phyloP scores from a whole-genome alignment of 2,113 vertebrate genomes.

The Antechinus flavipes region DNA sequence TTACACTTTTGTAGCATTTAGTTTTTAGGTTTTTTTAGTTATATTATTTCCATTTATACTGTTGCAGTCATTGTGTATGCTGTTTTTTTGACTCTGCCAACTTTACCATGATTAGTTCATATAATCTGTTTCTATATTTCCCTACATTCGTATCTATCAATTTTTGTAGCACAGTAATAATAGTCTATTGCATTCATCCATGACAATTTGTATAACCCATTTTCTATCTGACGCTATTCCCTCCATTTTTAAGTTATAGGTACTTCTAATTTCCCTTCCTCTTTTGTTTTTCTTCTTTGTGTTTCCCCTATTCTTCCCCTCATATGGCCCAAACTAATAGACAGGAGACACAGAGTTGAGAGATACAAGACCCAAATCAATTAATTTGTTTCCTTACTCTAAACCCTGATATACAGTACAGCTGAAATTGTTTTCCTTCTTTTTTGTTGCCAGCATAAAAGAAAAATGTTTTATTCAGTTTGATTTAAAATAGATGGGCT shows the following conservation, averaged over 20 bases:
- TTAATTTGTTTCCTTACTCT: not conserved
- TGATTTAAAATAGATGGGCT: not conserved
- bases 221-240: slow-evolving; percentile 9
- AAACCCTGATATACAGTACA: not conserved
- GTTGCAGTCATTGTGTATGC: not conserved
- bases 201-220: not conserved
- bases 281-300: not conserved
- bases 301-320: not conserved
- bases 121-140: not conserved
- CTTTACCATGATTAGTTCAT: not conserved
- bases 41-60: not conserved
- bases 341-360: not conserved
- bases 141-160: not conserved
- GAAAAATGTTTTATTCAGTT: not conserved
- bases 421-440: not conserved
- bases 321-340: slow-evolving; percentile 31
- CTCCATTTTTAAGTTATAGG: slow-evolving; percentile 10
- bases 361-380: not conserved
- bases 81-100: not conserved
- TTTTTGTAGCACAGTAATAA: not conserved
- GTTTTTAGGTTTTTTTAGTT: not conserved
- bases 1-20: not conserved
- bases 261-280: slow-evolving; percentile 4
- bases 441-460: not conserved
- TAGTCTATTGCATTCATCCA: not conserved